Evolutionary conservation across 2,797 vertebrate genomes (phyloP).

Genomic region (Pelodytes ibericus): DNA sequence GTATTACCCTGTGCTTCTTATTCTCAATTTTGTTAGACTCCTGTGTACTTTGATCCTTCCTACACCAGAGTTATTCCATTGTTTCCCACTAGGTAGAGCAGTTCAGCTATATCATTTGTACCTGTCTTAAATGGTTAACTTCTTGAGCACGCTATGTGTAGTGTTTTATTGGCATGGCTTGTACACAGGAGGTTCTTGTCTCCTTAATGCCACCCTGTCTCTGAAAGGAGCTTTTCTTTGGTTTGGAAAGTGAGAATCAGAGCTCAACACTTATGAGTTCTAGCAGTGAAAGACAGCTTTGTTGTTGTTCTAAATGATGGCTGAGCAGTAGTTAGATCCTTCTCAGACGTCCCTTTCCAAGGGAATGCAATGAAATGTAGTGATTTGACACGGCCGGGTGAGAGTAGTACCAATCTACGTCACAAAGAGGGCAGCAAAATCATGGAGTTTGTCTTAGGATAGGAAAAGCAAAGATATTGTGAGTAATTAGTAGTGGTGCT

Average conservation of each 20-base stretch:
- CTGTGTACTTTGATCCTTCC: not conserved
- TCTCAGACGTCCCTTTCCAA: not conserved
- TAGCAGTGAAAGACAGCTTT: constrained; percentile 35
- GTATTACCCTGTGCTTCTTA: no score
- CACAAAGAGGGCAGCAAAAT: no score
- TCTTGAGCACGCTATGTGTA: not conserved
- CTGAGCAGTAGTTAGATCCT: not conserved
- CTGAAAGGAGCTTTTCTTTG: constrained; percentile 49
- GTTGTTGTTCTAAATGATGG: constrained; percentile 26
- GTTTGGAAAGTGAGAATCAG: constrained; percentile 4
- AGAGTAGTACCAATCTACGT: no score
- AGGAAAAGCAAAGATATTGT: no score
- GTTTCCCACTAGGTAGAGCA: no score
- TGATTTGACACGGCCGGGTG: no score
- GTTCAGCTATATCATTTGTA: no score
- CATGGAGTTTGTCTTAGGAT: no score
- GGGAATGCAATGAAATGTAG: no score
- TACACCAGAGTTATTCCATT: no score
- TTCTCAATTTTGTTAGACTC: no score
- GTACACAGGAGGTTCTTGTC: constrained; percentile 38
- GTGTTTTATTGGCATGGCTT: not conserved
- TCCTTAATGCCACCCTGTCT: constrained; percentile 1
- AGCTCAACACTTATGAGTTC: constrained; percentile 12
- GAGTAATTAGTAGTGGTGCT: no score
- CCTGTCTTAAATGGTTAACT: not conserved